phyloP scores from a whole-genome alignment of 2,888 invertebrate species.

The Coecobrya sp. region DNA sequence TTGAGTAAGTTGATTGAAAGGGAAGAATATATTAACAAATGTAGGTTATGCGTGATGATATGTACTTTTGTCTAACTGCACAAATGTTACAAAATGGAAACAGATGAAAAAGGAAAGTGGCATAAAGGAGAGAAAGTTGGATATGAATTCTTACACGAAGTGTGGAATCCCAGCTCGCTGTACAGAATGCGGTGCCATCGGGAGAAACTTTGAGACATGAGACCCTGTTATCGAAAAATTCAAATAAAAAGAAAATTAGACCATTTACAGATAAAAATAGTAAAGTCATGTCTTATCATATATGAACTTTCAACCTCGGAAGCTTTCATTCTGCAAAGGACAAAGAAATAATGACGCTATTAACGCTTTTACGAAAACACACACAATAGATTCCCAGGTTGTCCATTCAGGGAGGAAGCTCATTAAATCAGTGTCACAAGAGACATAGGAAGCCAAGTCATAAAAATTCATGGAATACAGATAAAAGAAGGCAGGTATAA shows the following conservation, averaged over 20 bases:
- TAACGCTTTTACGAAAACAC: background rate
- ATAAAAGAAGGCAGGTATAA: too few relatives aligned
- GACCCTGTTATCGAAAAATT: conserved; percentile 98
- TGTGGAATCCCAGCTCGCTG: conserved; percentile 99
- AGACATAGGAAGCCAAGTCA: background rate
- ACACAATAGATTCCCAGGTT: background rate
- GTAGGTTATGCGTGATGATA: background rate
- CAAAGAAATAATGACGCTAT: too few relatives aligned
- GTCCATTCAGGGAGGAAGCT: background rate
- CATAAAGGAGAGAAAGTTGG: background rate
- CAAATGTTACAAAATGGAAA: background rate
- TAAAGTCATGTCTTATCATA: too few relatives aligned
- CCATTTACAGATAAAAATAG: too few relatives aligned
- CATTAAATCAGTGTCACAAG: background rate
- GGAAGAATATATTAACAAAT: background rate
- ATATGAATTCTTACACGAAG: conserved; percentile 90
- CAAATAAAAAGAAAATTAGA: too few relatives aligned
- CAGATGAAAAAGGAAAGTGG: background rate
- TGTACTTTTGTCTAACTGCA: background rate
- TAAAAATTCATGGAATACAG: too few relatives aligned
- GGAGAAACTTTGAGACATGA: conserved; percentile 97
- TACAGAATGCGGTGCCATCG: conserved; percentile 98
- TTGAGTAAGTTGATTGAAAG: background rate
- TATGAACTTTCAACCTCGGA: too few relatives aligned
- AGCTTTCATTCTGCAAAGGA: conserved; percentile 98